Base-by-base conservation (phyloP, 2,113 vertebrate species). In the Camelus dromedarius region DNA sequence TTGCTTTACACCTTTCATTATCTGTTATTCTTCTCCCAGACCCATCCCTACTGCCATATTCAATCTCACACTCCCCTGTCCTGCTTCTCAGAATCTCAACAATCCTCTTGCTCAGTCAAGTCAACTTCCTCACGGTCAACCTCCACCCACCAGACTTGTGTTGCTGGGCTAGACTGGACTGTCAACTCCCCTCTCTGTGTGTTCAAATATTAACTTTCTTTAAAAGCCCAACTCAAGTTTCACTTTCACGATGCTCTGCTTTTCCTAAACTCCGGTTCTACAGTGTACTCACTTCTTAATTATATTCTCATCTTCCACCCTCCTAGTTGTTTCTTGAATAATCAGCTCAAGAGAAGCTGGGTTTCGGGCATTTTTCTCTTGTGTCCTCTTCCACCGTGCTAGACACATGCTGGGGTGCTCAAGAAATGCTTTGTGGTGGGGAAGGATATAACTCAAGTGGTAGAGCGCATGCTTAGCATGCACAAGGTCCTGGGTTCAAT, bases 341-440 rank as follows among this genome's bases (percentile, higher is more conserved):
- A 87, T 62, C 93, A 86, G 50, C 54, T 76, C 20, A 90, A 83
- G 46, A 42, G 58, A 91, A 91, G 48, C 24, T 52, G 12, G 15
- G 32, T 73, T 85, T 35, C 9, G 20, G 20, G 24, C 67, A 67
- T 79, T 95, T 54, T 95, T 82, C 60, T 76, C 69, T 90, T 35
- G 20, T 42, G 75, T 56, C 42, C 64, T 96, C 81, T 38, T 89
- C 35, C 22, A 70, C 12, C 30, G 35, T 58, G 50, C 67, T 88
- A 80, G 70, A 79, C 6, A 48, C 35, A 94, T 22, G 86, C 38
- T 6, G 10, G 10, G 42, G 24, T 72, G 10, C 7, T 91, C 76
- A 93, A 91, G 64, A 89, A 96, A 89, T 87, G 32, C 16, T 83
- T 84, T 56, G 56, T 87, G 56, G 82, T 79, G 38, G 38, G 38